Evolutionary conservation across 2,113 vertebrate species (phyloP).

Genomic region (Macrotis lagotis): DNA sequence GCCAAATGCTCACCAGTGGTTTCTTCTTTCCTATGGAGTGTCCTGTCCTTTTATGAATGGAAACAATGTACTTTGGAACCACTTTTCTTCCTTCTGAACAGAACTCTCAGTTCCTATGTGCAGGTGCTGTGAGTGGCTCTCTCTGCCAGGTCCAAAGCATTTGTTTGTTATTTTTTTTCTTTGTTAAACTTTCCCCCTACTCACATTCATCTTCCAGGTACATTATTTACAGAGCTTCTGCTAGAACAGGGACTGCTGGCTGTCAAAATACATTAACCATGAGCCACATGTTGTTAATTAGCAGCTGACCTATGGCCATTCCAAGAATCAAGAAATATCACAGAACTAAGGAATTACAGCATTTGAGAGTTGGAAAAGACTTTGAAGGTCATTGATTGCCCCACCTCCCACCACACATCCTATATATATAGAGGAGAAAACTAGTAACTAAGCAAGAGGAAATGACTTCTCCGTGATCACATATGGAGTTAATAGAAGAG

Average conservation of each 20-base stretch:
- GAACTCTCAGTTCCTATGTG: not conserved
- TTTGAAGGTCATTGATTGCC: not conserved
- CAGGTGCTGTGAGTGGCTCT: not conserved
- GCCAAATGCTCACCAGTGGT: not conserved
- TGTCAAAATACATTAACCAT: slow-evolving; percentile 3
- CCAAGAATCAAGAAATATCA: not conserved
- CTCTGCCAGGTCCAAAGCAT: not conserved
- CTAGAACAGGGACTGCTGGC: not conserved
- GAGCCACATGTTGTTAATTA: not conserved
- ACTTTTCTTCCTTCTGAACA: not conserved
- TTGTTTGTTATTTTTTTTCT: not conserved
- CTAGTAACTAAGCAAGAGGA: not conserved
- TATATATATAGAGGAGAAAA: not conserved
- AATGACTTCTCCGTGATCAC: not conserved
- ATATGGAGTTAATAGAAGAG: not conserved
- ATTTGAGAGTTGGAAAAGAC: not conserved
- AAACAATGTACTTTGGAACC: not conserved
- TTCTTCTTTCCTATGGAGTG: not conserved
- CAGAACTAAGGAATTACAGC: not conserved
- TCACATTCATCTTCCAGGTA: not conserved
- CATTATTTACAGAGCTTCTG: not conserved
- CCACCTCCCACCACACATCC: not conserved
- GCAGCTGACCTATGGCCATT: not conserved
- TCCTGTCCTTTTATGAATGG: not conserved
- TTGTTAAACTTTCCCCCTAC: not conserved